These are phyloP conservation scores for Acleris holmiana DNA, from an alignment of 2,888 invertebrate species.

Conservation along the genomic window DNA sequence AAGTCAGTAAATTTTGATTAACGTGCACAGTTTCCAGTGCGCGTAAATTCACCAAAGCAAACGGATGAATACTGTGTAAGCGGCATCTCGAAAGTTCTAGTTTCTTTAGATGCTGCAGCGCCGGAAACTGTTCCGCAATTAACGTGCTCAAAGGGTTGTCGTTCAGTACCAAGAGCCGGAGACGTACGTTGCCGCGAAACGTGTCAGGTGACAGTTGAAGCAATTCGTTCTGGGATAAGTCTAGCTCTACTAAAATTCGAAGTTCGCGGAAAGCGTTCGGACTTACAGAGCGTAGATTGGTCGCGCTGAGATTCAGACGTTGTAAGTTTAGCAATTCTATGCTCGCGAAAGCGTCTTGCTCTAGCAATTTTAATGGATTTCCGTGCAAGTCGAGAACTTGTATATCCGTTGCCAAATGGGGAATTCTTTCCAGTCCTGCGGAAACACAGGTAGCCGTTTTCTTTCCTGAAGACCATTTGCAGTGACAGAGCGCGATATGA, in stretches of 20 bases:
- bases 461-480: slow-evolving; percentile 96
- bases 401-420: slow-evolving; percentile 81
- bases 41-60: slow-evolving; percentile 89
- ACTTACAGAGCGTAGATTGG: slow-evolving; percentile 89
- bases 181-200: slow-evolving; percentile 92
- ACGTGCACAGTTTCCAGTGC: slow-evolving; percentile 93
- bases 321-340: slow-evolving; percentile 93
- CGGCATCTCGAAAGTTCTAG: slow-evolving; percentile 92
- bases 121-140: slow-evolving; percentile 91
- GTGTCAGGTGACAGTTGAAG: slow-evolving; percentile 90
- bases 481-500: slow-evolving; percentile 88
- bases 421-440: slow-evolving; percentile 89
- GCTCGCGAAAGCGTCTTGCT: slow-evolving; percentile 90
- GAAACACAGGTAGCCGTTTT: slow-evolving; percentile 93
- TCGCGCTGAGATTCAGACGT: slow-evolving; percentile 90
- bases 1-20: slow-evolving; percentile 90
- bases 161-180: slow-evolving; percentile 90
- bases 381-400: slow-evolving; percentile 91
- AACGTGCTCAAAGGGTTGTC: slow-evolving; percentile 91
- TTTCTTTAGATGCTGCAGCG: slow-evolving; percentile 90
- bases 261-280: slow-evolving; percentile 93
- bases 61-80: slow-evolving; percentile 88
- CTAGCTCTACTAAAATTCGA: slow-evolving; percentile 93
- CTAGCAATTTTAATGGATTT: slow-evolving; percentile 89
- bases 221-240: slow-evolving; percentile 92